A percentile compares a stretch with the other conserved stretches of the same genome.
Evolutionary conservation across 37 sponge, comb jelly and placozoan genomes (phyloP).

Genomic region (Diacarnus erythraeanus): DNA sequence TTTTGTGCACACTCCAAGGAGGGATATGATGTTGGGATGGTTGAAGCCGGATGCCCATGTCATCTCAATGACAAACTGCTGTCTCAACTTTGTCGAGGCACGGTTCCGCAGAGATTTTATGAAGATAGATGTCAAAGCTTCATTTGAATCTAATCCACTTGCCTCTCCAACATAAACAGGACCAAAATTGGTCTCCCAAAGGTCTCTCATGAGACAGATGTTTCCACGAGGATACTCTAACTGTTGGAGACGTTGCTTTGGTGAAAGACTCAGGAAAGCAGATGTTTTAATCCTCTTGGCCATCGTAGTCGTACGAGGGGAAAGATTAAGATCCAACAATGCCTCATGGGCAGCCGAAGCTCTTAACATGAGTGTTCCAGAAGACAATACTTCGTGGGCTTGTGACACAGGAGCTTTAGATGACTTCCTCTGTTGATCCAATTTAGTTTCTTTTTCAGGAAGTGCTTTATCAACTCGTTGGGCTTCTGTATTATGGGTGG

Average conservation of each 20-base stretch:
- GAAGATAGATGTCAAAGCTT: constrained; percentile 49
- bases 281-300: not conserved
- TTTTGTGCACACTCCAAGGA: constrained; percentile 54
- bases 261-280: constrained; percentile 15
- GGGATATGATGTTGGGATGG: constrained; percentile 60
- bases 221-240: constrained; percentile 54
- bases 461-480: too few relatives aligned
- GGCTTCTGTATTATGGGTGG: too few relatives aligned
- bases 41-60: constrained; percentile 38
- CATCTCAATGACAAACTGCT: constrained; percentile 56
- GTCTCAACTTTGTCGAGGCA: constrained; percentile 24
- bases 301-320: constrained; percentile 20
- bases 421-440: too few relatives aligned
- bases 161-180: constrained; percentile 50
- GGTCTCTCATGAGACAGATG: constrained; percentile 49
- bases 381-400: too few relatives aligned
- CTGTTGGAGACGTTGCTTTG: constrained; percentile 38
- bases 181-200: constrained; percentile 68
- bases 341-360: not conserved
- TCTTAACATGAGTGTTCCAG: constrained; percentile 26
- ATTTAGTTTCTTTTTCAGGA: too few relatives aligned
- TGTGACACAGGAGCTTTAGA: too few relatives aligned
- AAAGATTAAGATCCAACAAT: constrained; percentile 17
- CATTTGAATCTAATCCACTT: constrained; percentile 30
- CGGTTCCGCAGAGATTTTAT: constrained; percentile 50